Evolutionary conservation across 2,888 invertebrate genomes (phyloP), one percentile per base, ranked within the genome.

Genomic region (Heliconius hortense): DNA sequence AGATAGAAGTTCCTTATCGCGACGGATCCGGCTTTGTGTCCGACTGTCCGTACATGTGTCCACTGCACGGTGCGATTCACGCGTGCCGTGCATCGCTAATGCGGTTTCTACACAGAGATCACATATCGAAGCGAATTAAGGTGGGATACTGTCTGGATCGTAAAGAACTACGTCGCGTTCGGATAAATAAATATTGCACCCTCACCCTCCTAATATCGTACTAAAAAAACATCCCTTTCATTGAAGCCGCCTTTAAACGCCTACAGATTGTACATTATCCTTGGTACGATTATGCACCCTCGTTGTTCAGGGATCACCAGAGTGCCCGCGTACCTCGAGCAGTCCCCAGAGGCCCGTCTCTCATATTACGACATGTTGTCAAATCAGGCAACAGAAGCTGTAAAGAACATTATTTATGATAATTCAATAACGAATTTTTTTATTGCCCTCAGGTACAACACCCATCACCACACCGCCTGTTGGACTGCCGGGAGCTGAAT

Each of bases 211-310:
- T 87, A 84, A 90, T 92, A 89, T 90, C 87, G 90, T 87, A 88
- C 90, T 91, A 93, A 94, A 94, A 93, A 94, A 94, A 94, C 93
- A 93, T 94, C 93, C 94, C 94, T 94, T 93, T 92, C 90, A 89
- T 84, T 89, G 90, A 91, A 90, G 93, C 93, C 90, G 93, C 91
- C 93, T 94, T 93, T 94, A 94, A 94, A 94, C 93, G 94, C 93
- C 94, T 94, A 93, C 94, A 94, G 94, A 94, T 94, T 94, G 94
- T 94, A 94, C 93, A 94, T 93, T 94, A 93, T 94, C 94, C 93
- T 93, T 92, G 93, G 92, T 93, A 90, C 92, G 93, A 94, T 94
- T 94, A 94, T 94, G 94, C 94, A 94, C 94, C 94, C 94, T 89
- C 92, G 91, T 87, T 91, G 93, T 93, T 89, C 91, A 86, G 93